Percentiles rank a stretch among this genome's conserved stretches.
phyloP scores from a whole-genome alignment of 2,888 invertebrate species.

The Gortyna flavago region DNA sequence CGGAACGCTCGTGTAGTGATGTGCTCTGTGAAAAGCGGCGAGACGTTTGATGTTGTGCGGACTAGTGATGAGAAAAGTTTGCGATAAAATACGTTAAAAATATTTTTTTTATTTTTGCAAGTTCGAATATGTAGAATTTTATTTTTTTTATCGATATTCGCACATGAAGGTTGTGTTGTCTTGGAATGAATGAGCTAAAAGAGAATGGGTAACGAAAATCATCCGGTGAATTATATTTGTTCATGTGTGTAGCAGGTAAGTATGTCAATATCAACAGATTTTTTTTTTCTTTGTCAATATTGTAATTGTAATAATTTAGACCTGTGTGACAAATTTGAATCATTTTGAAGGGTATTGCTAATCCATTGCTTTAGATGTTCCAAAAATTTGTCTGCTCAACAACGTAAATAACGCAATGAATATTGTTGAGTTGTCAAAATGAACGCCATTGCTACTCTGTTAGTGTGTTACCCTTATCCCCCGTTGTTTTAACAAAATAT shows the following conservation, averaged over 20 bases:
- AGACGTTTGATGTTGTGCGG: conserved; percentile 68
- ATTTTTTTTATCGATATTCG: background rate
- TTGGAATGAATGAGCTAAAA: background rate
- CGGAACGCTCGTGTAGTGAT: conserved; percentile 62
- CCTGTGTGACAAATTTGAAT: too few species aligned
- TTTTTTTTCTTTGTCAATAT: background rate
- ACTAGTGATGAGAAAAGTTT: conserved; percentile 63
- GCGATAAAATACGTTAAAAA: conserved; percentile 3
- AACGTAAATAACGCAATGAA: too few species aligned
- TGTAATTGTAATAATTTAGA: too few species aligned
- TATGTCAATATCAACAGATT: too few species aligned
- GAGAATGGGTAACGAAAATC: background rate
- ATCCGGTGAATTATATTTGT: background rate
- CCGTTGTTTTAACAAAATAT: background rate
- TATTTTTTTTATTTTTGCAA: background rate
- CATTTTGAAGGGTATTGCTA: too few species aligned
- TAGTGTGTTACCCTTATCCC: too few species aligned
- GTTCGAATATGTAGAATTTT: background rate
- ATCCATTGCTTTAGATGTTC: too few species aligned
- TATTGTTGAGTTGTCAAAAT: too few species aligned
- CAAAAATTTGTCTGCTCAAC: too few species aligned
- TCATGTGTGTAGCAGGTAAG: too few species aligned
- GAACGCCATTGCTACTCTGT: too few species aligned
- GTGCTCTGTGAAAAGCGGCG: conserved; percentile 67
- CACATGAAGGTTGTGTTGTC: background rate